A percentile compares a stretch with the other conserved stretches of the same genome.
phyloP scores from a whole-genome alignment of 2,113 vertebrate species.

The Tympanuchus pallidicinctus region DNA sequence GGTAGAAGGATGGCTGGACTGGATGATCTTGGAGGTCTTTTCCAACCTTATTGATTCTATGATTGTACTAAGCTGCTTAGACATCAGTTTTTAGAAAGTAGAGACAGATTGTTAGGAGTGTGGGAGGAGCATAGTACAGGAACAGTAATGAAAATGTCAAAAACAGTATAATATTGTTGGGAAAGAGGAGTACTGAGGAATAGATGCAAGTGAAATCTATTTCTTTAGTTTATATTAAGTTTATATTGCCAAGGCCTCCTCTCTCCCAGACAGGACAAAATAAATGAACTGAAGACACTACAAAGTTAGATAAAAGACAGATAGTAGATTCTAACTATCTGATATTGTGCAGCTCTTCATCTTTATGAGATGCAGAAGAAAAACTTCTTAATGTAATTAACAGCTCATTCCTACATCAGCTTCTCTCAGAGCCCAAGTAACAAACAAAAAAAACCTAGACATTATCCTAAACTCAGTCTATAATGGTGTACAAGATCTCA shows the following conservation, averaged over 20 bases:
- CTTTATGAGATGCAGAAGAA: background rate
- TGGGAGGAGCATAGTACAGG: background rate
- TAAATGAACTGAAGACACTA: background rate
- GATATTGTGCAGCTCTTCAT: background rate
- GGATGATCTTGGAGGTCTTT: too few relatives aligned
- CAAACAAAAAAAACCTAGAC: background rate
- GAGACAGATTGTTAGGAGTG: background rate
- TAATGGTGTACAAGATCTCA: background rate
- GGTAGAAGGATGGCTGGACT: too few relatives aligned
- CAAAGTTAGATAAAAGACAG: background rate
- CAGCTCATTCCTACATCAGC: background rate
- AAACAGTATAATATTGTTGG: background rate
- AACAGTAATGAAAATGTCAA: background rate
- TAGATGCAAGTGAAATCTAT: background rate
- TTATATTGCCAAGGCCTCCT: background rate
- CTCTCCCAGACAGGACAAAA: background rate
- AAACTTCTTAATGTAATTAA: background rate
- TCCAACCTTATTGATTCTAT: too few relatives aligned
- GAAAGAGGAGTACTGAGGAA: background rate
- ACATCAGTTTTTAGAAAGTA: background rate
- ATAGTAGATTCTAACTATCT: background rate
- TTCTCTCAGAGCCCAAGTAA: background rate
- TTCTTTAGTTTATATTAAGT: background rate
- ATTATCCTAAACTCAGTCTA: background rate
- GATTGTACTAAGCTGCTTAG: background rate